phyloP scores from a whole-genome alignment of 2,113 vertebrate genomes.

The Paratilapia polleni region DNA sequence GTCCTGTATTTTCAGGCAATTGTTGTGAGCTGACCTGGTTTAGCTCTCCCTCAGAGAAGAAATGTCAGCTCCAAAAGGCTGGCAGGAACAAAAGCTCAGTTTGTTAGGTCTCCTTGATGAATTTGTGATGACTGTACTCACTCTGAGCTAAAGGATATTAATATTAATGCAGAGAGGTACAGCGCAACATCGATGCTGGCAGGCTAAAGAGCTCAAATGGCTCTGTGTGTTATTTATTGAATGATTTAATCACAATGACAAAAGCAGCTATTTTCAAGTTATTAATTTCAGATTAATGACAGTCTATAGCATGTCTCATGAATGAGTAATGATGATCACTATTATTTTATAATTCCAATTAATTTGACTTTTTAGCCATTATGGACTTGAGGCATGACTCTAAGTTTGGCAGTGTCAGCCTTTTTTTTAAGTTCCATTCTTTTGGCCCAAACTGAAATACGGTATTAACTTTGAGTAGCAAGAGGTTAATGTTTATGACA shows the following conservation, averaged over 20 bases:
- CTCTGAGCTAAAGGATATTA: slow-evolving; percentile 16
- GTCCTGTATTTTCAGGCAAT: slow-evolving; percentile 38
- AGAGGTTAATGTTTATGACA: background rate
- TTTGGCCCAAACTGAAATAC: background rate
- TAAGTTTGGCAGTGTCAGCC: background rate
- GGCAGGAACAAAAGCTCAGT: slow-evolving; percentile 31
- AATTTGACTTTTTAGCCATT: background rate
- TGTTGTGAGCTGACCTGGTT: slow-evolving; percentile 54
- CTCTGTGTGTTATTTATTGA: background rate
- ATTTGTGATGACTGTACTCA: slow-evolving; percentile 55
- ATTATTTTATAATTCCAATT: background rate
- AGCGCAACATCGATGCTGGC: background rate
- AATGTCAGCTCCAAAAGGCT: slow-evolving; percentile 48
- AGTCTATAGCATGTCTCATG: background rate
- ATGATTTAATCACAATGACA: background rate
- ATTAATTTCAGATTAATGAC: fast-evolving
- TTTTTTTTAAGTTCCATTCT: background rate
- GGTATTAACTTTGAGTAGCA: background rate
- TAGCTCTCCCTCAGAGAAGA: slow-evolving; percentile 35
- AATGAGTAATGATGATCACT: background rate
- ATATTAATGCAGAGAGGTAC: slow-evolving; percentile 40
- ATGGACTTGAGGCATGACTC: background rate
- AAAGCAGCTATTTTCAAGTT: background rate
- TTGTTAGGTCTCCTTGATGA: slow-evolving; percentile 40
- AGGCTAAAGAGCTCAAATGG: background rate